Evolutionary conservation across 2,113 vertebrate genomes (phyloP).

Genomic region (Eidolon helvum): DNA sequence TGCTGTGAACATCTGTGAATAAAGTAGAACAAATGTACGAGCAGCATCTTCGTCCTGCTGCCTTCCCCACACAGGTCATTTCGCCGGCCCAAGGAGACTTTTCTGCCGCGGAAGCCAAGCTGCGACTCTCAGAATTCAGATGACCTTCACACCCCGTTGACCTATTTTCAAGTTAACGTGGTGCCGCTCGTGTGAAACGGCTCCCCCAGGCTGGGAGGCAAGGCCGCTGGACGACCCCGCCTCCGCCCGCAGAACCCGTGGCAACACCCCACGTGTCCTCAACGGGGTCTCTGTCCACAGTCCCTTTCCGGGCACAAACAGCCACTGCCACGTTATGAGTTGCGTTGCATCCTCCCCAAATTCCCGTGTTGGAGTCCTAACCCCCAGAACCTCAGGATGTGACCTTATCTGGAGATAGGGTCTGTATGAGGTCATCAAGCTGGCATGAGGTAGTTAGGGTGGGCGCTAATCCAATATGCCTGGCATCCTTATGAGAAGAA

Average conservation of each 20-base stretch:
- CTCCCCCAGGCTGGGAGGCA: not conserved
- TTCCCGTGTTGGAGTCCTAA: not conserved
- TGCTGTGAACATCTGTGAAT: constrained; percentile 78
- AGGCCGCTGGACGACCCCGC: not conserved
- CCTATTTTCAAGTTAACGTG: constrained; percentile 70
- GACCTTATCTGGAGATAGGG: not conserved
- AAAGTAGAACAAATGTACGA: constrained; percentile 52
- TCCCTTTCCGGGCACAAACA: not conserved
- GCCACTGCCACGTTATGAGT: no score
- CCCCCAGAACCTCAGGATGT: not conserved
- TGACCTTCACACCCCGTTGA: constrained; percentile 65
- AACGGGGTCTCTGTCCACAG: not conserved
- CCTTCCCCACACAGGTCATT: constrained; percentile 58
- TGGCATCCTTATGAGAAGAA: no score
- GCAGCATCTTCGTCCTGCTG: constrained; percentile 56
- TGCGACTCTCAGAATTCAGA: constrained; percentile 44
- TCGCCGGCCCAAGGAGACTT: not conserved
- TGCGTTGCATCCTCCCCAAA: rapidly evolving
- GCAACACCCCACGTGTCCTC: not conserved
- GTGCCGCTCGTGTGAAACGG: rapidly evolving
- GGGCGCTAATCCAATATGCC: not conserved
- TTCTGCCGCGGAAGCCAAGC: not conserved
- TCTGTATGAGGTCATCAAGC: not conserved
- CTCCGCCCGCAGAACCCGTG: not conserved
- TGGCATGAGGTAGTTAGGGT: not conserved